A percentile compares a stretch with the other conserved stretches of the same genome.
Evolutionary conservation across 2,113 vertebrate species (phyloP).

Genomic region (Poecile atricapillus): DNA sequence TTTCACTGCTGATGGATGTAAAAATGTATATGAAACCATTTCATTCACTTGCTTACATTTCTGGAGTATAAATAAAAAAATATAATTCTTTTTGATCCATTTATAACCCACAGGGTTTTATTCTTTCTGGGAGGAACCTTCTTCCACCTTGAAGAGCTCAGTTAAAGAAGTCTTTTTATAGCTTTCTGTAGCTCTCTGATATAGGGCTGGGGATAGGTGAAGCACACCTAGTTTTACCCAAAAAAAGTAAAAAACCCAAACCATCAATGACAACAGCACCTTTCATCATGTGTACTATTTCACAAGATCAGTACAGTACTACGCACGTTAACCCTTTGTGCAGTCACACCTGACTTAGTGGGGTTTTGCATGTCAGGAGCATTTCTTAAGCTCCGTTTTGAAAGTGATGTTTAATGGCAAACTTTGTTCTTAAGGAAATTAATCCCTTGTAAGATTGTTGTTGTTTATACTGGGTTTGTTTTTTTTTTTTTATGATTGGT

Average conservation of each 20-base stretch:
- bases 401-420: neutral
- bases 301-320: neutral
- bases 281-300: neutral
- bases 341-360: neutral
- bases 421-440: neutral
- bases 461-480: neutral
- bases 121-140: constrained; percentile 68
- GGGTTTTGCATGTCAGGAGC: neutral
- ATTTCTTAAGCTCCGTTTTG: neutral
- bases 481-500: neutral
- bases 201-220: too few species aligned
- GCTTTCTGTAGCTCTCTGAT: constrained; percentile 45
- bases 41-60: constrained; percentile 81
- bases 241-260: neutral
- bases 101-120: constrained; percentile 77
- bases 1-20: constrained; percentile 81
- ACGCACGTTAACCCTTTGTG: neutral
- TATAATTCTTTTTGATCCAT: constrained; percentile 81
- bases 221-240: neutral
- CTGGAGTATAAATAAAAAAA: constrained; percentile 84
- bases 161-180: constrained; percentile 31
- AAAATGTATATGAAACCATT: constrained; percentile 84
- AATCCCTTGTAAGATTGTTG: neutral
- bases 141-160: constrained; percentile 49
- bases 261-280: neutral